A percentile compares a stretch with the other conserved stretches of the same genome.
Evolutionary conservation across 2,888 invertebrate species (phyloP).

Genomic region (Dione vanillae): DNA sequence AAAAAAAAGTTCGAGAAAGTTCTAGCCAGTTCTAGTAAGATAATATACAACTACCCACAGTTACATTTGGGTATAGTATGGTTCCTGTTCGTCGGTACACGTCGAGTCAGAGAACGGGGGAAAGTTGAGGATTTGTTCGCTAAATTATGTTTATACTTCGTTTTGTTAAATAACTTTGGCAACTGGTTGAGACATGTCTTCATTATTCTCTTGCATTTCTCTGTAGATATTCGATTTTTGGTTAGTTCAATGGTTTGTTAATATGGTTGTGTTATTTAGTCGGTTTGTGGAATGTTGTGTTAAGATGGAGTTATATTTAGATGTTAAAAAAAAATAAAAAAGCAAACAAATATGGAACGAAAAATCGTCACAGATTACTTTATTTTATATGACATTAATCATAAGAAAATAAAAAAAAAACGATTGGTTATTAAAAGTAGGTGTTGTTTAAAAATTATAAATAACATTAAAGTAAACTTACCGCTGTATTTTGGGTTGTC

Average conservation of each 20-base stretch:
- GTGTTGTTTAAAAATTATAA: background rate
- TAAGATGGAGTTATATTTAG: too few species aligned
- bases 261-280: background rate
- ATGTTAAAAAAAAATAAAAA: too few species aligned
- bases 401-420: too few species aligned
- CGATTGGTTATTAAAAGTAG: too few species aligned
- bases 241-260: slow-evolving; percentile 2
- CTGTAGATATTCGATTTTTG: slow-evolving; percentile 54
- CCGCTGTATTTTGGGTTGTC: slow-evolving; percentile 72
- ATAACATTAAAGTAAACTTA: slow-evolving; percentile 53
- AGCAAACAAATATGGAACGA: too few species aligned
- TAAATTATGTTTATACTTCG: slow-evolving; percentile 69
- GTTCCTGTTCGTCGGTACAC: slow-evolving; percentile 70
- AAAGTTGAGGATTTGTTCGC: slow-evolving; percentile 73
- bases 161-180: slow-evolving; percentile 74
- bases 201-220: slow-evolving; percentile 78
- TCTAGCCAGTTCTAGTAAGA: slow-evolving; percentile 25
- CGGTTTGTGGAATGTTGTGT: too few species aligned
- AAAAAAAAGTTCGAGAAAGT: slow-evolving; percentile 23
- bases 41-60: slow-evolving; percentile 43
- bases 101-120: slow-evolving; percentile 67
- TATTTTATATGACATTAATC: too few species aligned
- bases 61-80: slow-evolving; percentile 78
- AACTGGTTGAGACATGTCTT: slow-evolving; percentile 74
- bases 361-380: too few species aligned